phyloP scores from a whole-genome alignment of 2,888 invertebrate genomes.

The Pristionchus japonicus region DNA sequence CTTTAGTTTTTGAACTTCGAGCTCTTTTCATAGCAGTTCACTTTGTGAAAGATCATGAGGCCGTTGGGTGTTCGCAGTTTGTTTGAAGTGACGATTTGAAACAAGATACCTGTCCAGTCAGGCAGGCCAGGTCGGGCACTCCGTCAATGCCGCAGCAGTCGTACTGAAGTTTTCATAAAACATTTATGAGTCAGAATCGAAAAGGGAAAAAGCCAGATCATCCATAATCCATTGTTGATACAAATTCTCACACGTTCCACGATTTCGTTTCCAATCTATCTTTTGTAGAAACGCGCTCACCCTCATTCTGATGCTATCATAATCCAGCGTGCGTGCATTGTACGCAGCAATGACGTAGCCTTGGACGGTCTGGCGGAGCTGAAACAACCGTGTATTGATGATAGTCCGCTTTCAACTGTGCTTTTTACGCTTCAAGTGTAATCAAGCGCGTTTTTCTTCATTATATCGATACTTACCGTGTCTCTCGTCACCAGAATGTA shows the following conservation, averaged over 20 bases:
- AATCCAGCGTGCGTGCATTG: slow-evolving; percentile 52
- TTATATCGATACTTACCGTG: slow-evolving; percentile 55
- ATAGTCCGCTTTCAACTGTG: no score
- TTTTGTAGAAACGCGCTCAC: no score
- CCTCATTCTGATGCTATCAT: slow-evolving; percentile 46
- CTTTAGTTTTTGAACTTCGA: no score
- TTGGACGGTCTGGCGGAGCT: slow-evolving; percentile 60
- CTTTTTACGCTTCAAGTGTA: no score
- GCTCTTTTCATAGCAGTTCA: no score
- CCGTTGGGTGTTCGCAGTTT: no score
- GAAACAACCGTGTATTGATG: no score
- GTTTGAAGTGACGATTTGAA: not conserved
- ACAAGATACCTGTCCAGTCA: slow-evolving; percentile 48
- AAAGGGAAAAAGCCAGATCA: no score
- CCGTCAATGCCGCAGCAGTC: slow-evolving; percentile 65
- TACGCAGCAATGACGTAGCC: slow-evolving; percentile 59
- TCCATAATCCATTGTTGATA: no score
- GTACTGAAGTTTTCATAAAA: slow-evolving; percentile 57
- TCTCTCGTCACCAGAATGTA: slow-evolving; percentile 58
- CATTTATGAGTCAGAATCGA: not conserved
- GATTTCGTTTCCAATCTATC: no score
- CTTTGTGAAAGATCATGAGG: no score
- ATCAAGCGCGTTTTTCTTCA: not conserved
- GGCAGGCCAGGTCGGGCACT: slow-evolving; percentile 51
- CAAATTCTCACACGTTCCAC: no score